Conservation (phyloP, 2,888 invertebrate genomes). For the Arrhopalites spinosus region DNA sequence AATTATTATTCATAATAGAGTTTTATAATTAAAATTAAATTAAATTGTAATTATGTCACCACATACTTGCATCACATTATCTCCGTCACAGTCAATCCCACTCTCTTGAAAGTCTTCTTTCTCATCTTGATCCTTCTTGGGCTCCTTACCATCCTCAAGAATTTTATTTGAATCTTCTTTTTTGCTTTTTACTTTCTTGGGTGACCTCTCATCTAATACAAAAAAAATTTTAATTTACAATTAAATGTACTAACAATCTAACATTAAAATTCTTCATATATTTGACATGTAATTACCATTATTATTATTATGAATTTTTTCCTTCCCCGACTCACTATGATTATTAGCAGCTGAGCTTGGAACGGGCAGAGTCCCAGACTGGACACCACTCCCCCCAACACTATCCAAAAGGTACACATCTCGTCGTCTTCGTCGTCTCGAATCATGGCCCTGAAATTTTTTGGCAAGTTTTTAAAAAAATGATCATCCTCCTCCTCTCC, state of each 20-base stretch:
- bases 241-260: no score
- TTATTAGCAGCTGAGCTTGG: constrained; percentile 65
- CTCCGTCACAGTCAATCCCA: constrained; percentile 69
- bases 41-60: background rate
- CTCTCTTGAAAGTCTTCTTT: constrained; percentile 59
- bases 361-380: constrained; percentile 53
- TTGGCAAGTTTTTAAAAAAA: constrained; percentile 38
- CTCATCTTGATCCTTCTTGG: constrained; percentile 43
- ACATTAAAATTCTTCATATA: no score
- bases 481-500: no score
- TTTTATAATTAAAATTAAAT: background rate
- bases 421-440: constrained; percentile 62
- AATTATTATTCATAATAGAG: background rate
- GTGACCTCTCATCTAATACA: no score
- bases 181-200: constrained; percentile 32
- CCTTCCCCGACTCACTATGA: constrained; percentile 53
- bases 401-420: constrained; percentile 56
- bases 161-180: constrained; percentile 36
- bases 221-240: no score
- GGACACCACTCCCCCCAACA: constrained; percentile 55
- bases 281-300: no score
- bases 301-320: constrained; percentile 54
- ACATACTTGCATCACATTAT: constrained; percentile 63
- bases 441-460: constrained; percentile 37
- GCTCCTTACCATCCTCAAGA: constrained; percentile 36